A percentile compares a stretch with the other conserved stretches of the same genome.
phyloP scores from a whole-genome alignment of 2,888 invertebrate genomes.

The Timema cristinae region DNA sequence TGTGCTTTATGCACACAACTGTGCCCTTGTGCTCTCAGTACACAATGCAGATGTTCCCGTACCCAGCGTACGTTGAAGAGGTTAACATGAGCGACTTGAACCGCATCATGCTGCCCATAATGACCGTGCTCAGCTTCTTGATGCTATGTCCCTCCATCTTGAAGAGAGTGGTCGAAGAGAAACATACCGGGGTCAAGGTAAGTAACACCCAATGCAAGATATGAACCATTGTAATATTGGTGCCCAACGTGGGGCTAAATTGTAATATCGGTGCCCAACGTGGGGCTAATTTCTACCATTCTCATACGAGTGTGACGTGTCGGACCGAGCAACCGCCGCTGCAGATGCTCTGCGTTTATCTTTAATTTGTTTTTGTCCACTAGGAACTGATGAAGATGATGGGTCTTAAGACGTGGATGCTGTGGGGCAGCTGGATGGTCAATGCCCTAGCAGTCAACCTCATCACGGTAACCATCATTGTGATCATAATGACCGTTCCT shows the following conservation, averaged over 20 bases:
- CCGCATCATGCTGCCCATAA: constrained; percentile 42
- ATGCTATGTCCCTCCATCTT: constrained; percentile 53
- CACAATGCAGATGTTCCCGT: constrained; percentile 54
- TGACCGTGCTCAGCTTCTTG: constrained; percentile 47
- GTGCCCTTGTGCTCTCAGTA: too few species aligned
- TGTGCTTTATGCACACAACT: too few species aligned
- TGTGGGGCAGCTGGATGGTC: constrained; percentile 53
- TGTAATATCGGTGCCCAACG: too few species aligned
- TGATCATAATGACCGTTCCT: constrained; percentile 39
- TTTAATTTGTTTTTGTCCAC: constrained; percentile 26
- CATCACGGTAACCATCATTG: constrained; percentile 43
- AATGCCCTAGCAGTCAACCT: constrained; percentile 44
- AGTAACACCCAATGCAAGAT: too few species aligned
- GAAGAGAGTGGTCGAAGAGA: constrained; percentile 56
- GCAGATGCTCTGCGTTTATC: not conserved
- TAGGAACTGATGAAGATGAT: constrained; percentile 57
- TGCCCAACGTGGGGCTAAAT: too few species aligned
- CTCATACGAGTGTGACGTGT: too few species aligned
- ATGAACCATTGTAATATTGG: too few species aligned
- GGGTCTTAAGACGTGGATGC: constrained; percentile 51
- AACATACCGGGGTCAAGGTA: constrained; percentile 56
- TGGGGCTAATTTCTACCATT: too few species aligned
- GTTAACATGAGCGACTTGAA: constrained; percentile 36
- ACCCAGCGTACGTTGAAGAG: constrained; percentile 46
- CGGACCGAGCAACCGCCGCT: too few species aligned